Conservation (phyloP, 1,140 invertebrate genomes). For the Pseudachorutes palmiensis region DNA sequence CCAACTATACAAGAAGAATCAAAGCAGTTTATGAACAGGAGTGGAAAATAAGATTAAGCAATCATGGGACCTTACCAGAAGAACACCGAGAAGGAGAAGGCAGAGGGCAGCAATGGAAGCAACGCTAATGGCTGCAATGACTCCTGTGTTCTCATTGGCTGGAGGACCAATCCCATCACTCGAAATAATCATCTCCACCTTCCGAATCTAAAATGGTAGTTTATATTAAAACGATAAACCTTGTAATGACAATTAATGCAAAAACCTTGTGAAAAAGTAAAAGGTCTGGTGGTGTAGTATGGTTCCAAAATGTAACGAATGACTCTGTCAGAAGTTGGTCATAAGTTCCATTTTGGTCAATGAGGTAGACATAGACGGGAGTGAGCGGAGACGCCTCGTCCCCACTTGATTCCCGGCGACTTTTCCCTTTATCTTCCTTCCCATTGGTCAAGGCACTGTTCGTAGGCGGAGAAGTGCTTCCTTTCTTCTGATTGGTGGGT, state of each 20-base stretch:
- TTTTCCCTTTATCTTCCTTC: not conserved
- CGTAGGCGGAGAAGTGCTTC: not conserved
- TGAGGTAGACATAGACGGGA: conserved; percentile 36
- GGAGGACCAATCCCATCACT: conserved; percentile 29
- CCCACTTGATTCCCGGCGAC: not conserved
- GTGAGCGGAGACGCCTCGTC: not conserved
- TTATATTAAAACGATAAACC: not conserved
- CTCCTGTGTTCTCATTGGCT: conserved; percentile 43
- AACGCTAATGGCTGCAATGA: conserved; percentile 47
- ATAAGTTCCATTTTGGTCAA: conserved; percentile 34
- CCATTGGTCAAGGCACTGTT: conserved; percentile 6
- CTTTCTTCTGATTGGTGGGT: conserved; percentile 2
- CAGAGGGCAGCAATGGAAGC: conserved; percentile 49
- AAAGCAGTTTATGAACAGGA: no score
- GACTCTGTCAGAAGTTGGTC: conserved; percentile 32
- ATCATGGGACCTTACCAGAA: conserved; percentile 50
- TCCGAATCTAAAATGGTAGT: conserved; percentile 26
- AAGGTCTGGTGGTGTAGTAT: not conserved
- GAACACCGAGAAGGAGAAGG: conserved; percentile 54
- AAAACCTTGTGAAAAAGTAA: not conserved
- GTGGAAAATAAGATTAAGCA: conserved; percentile 4
- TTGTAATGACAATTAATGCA: not conserved
- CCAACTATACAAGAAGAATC: conserved; percentile 44
- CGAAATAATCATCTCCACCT: conserved; percentile 34
- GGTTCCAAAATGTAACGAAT: conserved; percentile 31